Evolutionary conservation across 2,113 vertebrate genomes (phyloP).

Genomic region (Urocitellus parryii): DNA sequence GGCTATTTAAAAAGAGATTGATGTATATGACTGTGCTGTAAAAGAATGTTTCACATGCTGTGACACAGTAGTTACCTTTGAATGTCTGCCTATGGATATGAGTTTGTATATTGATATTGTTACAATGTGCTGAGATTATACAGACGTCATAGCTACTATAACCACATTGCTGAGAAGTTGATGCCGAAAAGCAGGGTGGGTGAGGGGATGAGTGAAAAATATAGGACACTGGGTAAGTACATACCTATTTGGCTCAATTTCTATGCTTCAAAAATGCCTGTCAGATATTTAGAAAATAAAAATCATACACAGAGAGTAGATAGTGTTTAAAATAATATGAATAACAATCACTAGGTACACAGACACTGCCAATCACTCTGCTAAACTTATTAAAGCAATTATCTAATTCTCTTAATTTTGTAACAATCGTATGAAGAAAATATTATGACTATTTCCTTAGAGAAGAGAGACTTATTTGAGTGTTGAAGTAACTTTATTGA

Average conservation of each 20-base stretch:
- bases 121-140: constrained; percentile 45
- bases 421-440: background rate
- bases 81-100: constrained; percentile 69
- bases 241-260: background rate
- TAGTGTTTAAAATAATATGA: background rate
- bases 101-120: constrained; percentile 59
- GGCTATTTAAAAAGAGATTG: constrained; percentile 76
- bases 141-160: background rate
- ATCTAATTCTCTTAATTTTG: background rate
- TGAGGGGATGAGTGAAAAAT: background rate
- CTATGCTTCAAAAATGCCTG: background rate
- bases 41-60: constrained; percentile 73
- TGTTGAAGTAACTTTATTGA: constrained; percentile 33
- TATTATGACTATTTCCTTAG: background rate
- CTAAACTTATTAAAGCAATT: background rate
- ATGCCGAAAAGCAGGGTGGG: background rate
- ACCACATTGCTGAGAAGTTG: constrained; percentile 58
- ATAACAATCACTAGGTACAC: background rate
- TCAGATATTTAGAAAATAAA: background rate
- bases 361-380: background rate
- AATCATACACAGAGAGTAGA: background rate
- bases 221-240: background rate
- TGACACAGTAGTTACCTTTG: constrained; percentile 72
- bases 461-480: background rate
- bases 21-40: constrained; percentile 69